These are phyloP conservation scores for Halesus radiatus DNA, from an alignment of 1,140 invertebrate genomes.

Conservation along the genomic window DNA sequence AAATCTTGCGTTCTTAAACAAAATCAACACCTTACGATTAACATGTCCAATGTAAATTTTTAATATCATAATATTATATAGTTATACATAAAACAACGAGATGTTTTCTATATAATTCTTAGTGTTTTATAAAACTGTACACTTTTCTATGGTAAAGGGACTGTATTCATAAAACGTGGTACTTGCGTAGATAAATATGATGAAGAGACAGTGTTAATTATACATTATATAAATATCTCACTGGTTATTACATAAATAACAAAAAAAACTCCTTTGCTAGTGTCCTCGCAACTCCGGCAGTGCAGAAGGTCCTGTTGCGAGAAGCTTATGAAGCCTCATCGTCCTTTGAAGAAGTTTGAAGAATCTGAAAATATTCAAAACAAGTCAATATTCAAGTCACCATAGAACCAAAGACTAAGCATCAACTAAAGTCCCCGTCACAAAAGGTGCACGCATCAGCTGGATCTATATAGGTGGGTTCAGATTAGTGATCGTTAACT, in stretches of 20 bases:
- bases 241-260: slow-evolving; percentile 7
- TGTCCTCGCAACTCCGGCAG: neutral
- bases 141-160: slow-evolving; percentile 15
- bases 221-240: slow-evolving; percentile 23
- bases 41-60: slow-evolving; percentile 14
- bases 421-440: too few relatives aligned
- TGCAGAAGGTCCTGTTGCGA: neutral
- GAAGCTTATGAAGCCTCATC: too few relatives aligned
- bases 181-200: slow-evolving; percentile 10
- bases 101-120: slow-evolving; percentile 11
- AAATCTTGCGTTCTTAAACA: neutral
- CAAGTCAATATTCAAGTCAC: too few relatives aligned
- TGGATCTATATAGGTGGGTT: too few relatives aligned
- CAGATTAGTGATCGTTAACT: too few relatives aligned
- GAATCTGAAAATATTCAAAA: too few relatives aligned
- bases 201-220: neutral
- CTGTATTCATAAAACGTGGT: slow-evolving; percentile 9
- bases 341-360: too few relatives aligned
- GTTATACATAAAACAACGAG: slow-evolving; percentile 27
- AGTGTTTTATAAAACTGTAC: slow-evolving; percentile 24
- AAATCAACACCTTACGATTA: slow-evolving; percentile 12
- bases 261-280: slow-evolving; percentile 15
- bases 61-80: slow-evolving; percentile 25
- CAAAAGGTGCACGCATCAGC: too few relatives aligned
- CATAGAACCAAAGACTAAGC: too few relatives aligned